Percentiles rank a stretch among this genome's conserved stretches.
Evolutionary conservation across 2,113 vertebrate genomes (phyloP).

Genomic region (Sylvilagus bachmani): DNA sequence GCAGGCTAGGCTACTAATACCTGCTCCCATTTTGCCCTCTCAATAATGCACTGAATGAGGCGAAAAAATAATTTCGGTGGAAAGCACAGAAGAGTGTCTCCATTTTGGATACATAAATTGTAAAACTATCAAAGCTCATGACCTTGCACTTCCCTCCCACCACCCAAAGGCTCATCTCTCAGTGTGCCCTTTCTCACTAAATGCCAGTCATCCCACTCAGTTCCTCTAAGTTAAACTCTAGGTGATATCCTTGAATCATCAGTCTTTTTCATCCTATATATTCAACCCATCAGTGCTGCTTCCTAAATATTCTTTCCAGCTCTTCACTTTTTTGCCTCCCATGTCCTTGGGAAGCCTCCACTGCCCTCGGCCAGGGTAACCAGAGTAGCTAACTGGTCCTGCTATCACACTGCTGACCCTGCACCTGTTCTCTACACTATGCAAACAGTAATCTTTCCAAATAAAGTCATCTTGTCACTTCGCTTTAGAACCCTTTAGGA

Average conservation of each 20-base stretch:
- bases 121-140: background rate
- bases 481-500: background rate
- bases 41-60: background rate
- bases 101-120: background rate
- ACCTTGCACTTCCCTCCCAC: background rate
- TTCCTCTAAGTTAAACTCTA: background rate
- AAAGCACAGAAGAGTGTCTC: constrained; percentile 36
- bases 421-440: background rate
- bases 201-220: background rate
- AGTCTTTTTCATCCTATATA: background rate
- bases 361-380: background rate
- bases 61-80: constrained; percentile 1
- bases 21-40: background rate
- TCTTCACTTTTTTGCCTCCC: background rate
- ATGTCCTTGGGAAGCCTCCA: background rate
- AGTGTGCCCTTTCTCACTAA: background rate
- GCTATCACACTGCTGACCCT: background rate
- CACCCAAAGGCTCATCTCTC: too few species aligned
- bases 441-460: background rate
- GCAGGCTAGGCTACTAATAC: too few species aligned
- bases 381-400: background rate
- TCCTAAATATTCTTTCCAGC: background rate
- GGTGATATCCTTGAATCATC: background rate
- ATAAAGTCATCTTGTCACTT: background rate
- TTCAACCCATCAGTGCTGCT: background rate